These are phyloP conservation scores for Acronicta aceris DNA, from an alignment of 2,888 invertebrate species.

Conservation along the genomic window DNA sequence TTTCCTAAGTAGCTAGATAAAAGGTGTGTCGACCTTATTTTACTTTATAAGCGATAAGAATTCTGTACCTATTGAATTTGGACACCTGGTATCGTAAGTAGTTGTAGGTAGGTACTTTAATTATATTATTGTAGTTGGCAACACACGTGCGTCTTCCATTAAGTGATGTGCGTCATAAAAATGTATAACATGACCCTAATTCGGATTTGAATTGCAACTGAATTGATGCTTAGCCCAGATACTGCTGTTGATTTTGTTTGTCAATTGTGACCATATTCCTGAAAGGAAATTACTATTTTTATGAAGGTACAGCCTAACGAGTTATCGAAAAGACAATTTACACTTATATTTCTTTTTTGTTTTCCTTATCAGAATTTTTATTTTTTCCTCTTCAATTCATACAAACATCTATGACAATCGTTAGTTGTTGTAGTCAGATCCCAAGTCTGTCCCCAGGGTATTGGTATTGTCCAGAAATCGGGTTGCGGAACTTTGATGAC, in stretches of 20 bases:
- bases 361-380: no score
- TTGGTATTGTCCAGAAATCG: no score
- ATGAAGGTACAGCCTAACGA: no score
- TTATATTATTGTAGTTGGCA: neutral
- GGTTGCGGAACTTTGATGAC: no score
- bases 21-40: constrained; percentile 56
- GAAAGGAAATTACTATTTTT: no score
- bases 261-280: neutral
- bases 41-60: constrained; percentile 52
- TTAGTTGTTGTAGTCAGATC: no score
- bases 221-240: neutral
- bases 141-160: constrained; percentile 17
- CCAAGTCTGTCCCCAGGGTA: no score
- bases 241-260: neutral
- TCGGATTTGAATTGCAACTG: neutral
- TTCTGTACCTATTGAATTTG: constrained; percentile 50
- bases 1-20: constrained; percentile 51
- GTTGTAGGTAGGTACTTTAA: constrained; percentile 8
- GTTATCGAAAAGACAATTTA: no score
- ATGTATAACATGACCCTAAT: neutral
- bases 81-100: constrained; percentile 51
- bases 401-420: no score
- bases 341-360: no score
- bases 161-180: neutral
- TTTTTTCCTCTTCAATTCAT: no score